Conservation (phyloP, 2,113 vertebrate species). For the Erythrolamprus reginae region DNA sequence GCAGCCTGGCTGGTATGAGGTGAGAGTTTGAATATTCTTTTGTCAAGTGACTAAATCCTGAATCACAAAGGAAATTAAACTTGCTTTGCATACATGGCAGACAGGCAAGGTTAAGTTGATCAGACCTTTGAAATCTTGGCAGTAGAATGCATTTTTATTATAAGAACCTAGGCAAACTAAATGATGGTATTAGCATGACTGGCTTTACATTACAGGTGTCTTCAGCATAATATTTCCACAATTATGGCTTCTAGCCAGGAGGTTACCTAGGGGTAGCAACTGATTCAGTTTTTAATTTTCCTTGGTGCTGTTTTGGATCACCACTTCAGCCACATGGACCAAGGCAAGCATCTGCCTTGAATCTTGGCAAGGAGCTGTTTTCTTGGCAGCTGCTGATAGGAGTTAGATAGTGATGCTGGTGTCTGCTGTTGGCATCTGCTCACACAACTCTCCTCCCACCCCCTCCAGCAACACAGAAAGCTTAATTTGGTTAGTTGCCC, state of each 20-base stretch:
- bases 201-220: neutral
- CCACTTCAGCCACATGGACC: neutral
- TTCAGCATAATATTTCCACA: neutral
- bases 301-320: neutral
- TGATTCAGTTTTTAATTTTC: neutral
- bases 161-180: neutral
- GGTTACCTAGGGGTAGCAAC: neutral
- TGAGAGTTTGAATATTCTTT: neutral
- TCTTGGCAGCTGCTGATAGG: neutral
- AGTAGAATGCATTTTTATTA: neutral
- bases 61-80: conserved; percentile 20
- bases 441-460: neutral
- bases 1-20: neutral
- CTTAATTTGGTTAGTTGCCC: neutral
- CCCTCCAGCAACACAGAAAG: neutral
- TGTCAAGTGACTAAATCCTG: neutral
- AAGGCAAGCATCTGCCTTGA: neutral
- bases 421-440: neutral
- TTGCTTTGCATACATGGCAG: conserved; percentile 23
- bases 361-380: neutral
- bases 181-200: neutral
- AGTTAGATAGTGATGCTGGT: neutral
- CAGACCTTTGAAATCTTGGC: neutral
- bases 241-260: neutral
- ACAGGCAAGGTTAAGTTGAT: neutral